Percentiles rank a stretch among this genome's conserved stretches.
Conservation (phyloP, 92 coral and sea anemone genomes). For the Heteractis magnifica region DNA sequence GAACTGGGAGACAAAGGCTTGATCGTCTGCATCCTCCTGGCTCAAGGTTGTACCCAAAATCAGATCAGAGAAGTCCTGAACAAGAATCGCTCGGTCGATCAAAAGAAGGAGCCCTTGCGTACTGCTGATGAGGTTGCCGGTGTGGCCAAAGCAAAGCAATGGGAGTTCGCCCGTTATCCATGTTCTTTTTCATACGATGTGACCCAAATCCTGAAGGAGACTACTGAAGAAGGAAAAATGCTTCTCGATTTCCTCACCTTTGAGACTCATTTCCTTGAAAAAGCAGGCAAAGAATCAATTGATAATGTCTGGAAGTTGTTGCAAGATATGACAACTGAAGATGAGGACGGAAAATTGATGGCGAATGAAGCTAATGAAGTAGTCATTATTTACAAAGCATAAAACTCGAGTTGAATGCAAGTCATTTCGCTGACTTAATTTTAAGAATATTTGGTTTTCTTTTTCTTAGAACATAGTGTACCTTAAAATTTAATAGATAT, state of each 20-base stretch:
- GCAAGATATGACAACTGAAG: not conserved
- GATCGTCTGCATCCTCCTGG: not conserved
- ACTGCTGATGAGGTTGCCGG: not conserved
- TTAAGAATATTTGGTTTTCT: too few species aligned
- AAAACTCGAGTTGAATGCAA: too few species aligned
- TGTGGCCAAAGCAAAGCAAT: not conserved
- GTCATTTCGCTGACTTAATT: too few species aligned
- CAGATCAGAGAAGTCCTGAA: not conserved
- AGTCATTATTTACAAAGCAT: too few species aligned
- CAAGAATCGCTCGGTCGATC: not conserved
- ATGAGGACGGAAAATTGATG: not conserved
- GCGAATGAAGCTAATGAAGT: too few species aligned
- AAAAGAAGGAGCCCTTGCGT: not conserved
- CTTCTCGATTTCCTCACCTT: not conserved
- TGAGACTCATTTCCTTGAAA: not conserved
- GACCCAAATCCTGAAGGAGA: not conserved
- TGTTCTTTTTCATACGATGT: not conserved
- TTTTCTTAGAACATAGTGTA: too few species aligned
- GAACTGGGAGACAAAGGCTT: too few species aligned
- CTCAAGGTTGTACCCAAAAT: not conserved
- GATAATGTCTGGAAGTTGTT: not conserved
- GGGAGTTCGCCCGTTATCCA: not conserved
- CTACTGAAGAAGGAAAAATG: not conserved
- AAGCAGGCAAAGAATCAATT: not conserved
- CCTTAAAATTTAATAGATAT: too few species aligned